Percentiles rank a stretch among this genome's conserved stretches.
These are phyloP conservation scores for Brachionus angularis DNA, from an alignment of 1,140 invertebrate species.

Conservation along the genomic window DNA sequence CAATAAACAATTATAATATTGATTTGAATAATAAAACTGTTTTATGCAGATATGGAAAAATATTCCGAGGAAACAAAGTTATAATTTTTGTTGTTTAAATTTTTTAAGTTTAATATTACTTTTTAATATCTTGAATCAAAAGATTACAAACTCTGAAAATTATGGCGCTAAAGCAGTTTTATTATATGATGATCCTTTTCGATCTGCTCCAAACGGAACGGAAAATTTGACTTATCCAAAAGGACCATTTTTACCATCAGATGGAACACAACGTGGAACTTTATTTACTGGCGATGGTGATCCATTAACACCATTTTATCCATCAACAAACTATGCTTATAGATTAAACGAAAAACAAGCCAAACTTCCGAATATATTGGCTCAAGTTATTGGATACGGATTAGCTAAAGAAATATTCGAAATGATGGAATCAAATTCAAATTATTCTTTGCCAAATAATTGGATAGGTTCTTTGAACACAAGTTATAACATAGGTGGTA, in stretches of 20 bases:
- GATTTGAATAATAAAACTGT: neutral
- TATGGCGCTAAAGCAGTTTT: conserved; percentile 57
- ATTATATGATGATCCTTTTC: conserved; percentile 61
- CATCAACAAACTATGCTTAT: conserved; percentile 49
- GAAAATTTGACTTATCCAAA: conserved; percentile 55
- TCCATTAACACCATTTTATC: conserved; percentile 60
- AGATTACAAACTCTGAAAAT: conserved; percentile 55
- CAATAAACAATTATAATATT: neutral
- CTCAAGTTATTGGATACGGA: conserved; percentile 28
- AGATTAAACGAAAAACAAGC: conserved; percentile 8
- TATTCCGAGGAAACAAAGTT: conserved; percentile 11
- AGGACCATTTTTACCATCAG: conserved; percentile 59
- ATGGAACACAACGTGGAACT: conserved; percentile 57
- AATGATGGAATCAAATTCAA: neutral
- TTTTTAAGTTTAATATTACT: conserved; percentile 59
- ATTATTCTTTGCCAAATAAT: conserved; percentile 49
- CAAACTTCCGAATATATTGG: conserved; percentile 18
- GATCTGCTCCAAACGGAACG: conserved; percentile 54
- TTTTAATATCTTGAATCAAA: conserved; percentile 53
- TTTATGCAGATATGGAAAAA: conserved; percentile 8
- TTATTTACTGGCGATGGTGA: conserved; percentile 58
- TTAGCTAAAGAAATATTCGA: conserved; percentile 25
- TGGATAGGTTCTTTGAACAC: conserved; percentile 59
- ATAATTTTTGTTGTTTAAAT: conserved; percentile 59
- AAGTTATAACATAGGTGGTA: conserved; percentile 59